phyloP scores from a whole-genome alignment of 2,888 invertebrate genomes.

The Baronia brevicornis region DNA sequence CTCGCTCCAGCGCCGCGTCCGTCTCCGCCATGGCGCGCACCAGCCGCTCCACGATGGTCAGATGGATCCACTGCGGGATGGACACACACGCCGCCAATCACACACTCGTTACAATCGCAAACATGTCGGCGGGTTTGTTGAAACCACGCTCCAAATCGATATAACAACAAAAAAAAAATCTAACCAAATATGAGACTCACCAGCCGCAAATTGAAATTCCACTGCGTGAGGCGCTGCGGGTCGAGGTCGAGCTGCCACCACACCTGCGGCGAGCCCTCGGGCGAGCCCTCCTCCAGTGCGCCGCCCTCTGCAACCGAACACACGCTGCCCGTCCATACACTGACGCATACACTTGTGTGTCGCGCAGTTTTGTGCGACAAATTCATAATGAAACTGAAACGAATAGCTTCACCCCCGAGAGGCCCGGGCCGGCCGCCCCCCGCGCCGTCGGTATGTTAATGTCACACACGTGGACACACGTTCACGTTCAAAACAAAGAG shows the following conservation, averaged over 20 bases:
- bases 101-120: not conserved
- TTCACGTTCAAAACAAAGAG: too few relatives aligned
- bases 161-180: not conserved
- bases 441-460: too few relatives aligned
- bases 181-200: slow-evolving; percentile 51
- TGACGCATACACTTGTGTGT: too few relatives aligned
- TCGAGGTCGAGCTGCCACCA: slow-evolving; percentile 80
- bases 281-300: slow-evolving; percentile 26
- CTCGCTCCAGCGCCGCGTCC: slow-evolving; percentile 81
- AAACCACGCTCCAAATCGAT: not conserved
- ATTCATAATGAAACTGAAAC: not conserved
- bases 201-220: slow-evolving; percentile 85
- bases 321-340: too few relatives aligned
- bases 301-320: slow-evolving; percentile 16
- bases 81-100: not conserved
- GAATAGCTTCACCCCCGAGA: too few relatives aligned
- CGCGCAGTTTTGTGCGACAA: slow-evolving; percentile 4
- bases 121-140: not conserved
- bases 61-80: slow-evolving; percentile 84
- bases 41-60: slow-evolving; percentile 86
- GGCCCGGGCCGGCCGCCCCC: too few relatives aligned
- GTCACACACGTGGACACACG: too few relatives aligned
- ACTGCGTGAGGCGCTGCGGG: slow-evolving; percentile 82
- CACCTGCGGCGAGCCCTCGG: slow-evolving; percentile 62
- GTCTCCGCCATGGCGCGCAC: slow-evolving; percentile 83